Evolutionary conservation across 2,888 invertebrate species (phyloP), one percentile per base, ranked within the genome.

Genomic region (Nemapogon koenigi): DNA sequence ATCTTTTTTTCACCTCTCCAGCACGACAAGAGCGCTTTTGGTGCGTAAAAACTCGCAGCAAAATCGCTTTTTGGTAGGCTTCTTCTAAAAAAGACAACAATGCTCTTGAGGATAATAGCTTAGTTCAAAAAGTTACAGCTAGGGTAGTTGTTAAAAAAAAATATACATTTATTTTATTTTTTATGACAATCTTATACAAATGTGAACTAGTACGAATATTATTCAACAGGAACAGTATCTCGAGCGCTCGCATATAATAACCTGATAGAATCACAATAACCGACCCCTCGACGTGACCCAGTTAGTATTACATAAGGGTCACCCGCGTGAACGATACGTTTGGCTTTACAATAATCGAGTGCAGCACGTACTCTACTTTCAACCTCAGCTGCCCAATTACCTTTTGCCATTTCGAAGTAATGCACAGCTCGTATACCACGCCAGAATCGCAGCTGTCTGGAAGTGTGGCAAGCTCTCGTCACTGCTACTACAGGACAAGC

Each of bases 401-500:
- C 47, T 49, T 54, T 67, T 13, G 61, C 48, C 2, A 51, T 50
- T 52, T 76, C 75, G 51, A 71, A 75, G 41, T 81, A 83, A 52
- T 83, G 75, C 46, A 84, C 53, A 3, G 83, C 71, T 18, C 81
- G 68, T 2, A 83, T 58, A 4, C 79, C 78, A 46, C 78, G 61
- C 69, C 76, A 82, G 44, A 84, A 65, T 13, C 78, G 57, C 35
- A 76, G 53, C 47, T 89, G 86, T 39, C 89, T 70, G 2, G 90
- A 86, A 4, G 86, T 83, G 48, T 84, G 83, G 15, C 83, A 84
- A 43, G 82, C 78, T 49, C 89, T 73, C 1, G 90, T 89, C 7
- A 92, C 82, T 3, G 89, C 86, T 37, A 92, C 70, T 39, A 92
- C 85, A 0, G 91, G 90, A 57, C 91, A 90, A 37, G 83, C 66